Evolutionary conservation across 2,888 invertebrate species (phyloP), one percentile per base, ranked within the genome.

Genomic region (Gandaritis pyraliata): DNA sequence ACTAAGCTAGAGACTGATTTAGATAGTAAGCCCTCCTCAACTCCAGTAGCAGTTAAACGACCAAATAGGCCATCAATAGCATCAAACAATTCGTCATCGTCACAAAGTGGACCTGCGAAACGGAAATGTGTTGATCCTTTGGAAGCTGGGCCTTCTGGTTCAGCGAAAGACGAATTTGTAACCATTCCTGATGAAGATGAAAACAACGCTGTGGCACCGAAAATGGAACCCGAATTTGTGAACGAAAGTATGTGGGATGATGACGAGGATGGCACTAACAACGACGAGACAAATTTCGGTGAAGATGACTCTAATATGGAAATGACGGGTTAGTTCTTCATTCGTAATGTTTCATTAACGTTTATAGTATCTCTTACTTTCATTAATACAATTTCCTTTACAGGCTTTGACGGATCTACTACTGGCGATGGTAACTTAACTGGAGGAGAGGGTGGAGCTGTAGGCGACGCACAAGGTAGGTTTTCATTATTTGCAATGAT

Each of bases 231-330:
- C 0, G 94, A 94, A 85, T 94, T 94, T 83, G 91, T 93, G 46
- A 94, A 94, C 66, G 94, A 94, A 79, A 90, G 93, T 67, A 87
- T 92, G 88, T 93, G 93, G 92, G 93, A 93, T 66, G 92, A 93
- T 64, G 94, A 94, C 67, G 94, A 94, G 71, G 94, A 94, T 70
- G 94, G 93, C 74, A 87, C 94, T 30, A 94, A 93, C 64, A 94
- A 94, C 75, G 94, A 94, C 73, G 94, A 94, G 78, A 90, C 94
- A 0, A 93, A 93, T 74, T 94, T 94, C 72, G 94, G 94, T 76
- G 94, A 94, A 85, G 94, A 94, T 61, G 94, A 94, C 82, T 93
- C 94, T 1, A 94, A 94, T 79, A 94, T 94, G 85, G 94, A 94
- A 84, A 94, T 94, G 93, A 85, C 92, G 80, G 93, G 93, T 93